Evolutionary conservation across 1,140 invertebrate species (phyloP), one percentile per base, ranked within the genome.

Genomic region (Temnothorax longispinosus): DNA sequence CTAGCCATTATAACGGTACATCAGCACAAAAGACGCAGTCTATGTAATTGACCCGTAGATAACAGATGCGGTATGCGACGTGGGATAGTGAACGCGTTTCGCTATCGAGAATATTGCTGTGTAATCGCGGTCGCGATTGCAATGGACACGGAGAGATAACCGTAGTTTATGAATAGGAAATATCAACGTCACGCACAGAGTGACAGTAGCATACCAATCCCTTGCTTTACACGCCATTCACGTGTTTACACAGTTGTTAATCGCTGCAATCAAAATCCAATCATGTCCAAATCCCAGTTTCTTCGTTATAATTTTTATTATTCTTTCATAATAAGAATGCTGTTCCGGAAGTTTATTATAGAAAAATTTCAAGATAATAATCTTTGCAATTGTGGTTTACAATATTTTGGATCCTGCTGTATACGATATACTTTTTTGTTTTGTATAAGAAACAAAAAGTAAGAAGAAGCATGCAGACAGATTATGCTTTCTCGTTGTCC

Each of bases 81-180:
- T 56, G 13, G 13, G 18, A 67, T 69, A 50, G 35, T 32, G 21
- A 81, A 69, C 69, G 64, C 50, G n/a, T 69, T 41, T 80, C 35
- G 62, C 32, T 81, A 69, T 71, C 77, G 77, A 41, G 77, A 69
- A 21, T 67, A 71, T 54, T 35, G 38, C 74, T 32, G 38, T 35
- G 38, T 60, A 76, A 76, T 76, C 75, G 41, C 27, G 27, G 41
- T 69, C 64, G 64, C 64, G 74, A 75, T 56, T 60, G 54, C n/a
- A 80, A 65, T 38, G 60, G 35, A 41, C 62, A 15, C 35, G 27
- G 27, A 67, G 50, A 56, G 64, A 41, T 81, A 71, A 41, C 35
- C 47, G 62, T 56, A 69, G 64, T 81, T 27, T 71, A 69, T 69
- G 62, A 81, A 71, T 56, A 64, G 35, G 35, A 81, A 54, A 71